Evolutionary conservation across 1,140 invertebrate genomes (phyloP), one percentile per base, ranked within the genome.

Genomic region (Apis mellifera): DNA sequence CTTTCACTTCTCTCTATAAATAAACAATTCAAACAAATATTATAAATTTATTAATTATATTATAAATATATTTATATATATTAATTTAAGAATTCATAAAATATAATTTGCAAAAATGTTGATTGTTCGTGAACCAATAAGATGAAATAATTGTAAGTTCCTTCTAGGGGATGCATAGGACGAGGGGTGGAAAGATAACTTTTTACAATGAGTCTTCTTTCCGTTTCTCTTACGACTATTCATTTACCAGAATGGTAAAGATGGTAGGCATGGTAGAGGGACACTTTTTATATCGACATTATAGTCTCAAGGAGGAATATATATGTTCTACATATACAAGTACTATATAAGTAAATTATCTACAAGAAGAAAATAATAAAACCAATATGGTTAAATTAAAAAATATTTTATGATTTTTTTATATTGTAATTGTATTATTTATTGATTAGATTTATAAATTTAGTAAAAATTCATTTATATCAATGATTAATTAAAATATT

Each of bases 191-290:
- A 77, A 89, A 86, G 78, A 83, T 83, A 73, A 64, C 76, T 89
- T 89, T 89, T 89, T 89, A 78, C 42, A 73, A n/a, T 23, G 26
- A 72, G 73, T 66, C 68, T 86, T 86, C 57, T 74, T 84, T 82
- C 66, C 64, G 23, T 68, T 55, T 62, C 57, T 69, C 54, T 78
- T 76, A 54, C 71, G 73, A 48, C 54, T 26, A 57, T 52, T 77
- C 71, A n/a, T 77, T 68, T 73, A 17, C 74, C 50, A 60, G 19
- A 60, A 83, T 42, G 70, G 69, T 60, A 55, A 83, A 82, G 78
- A 59, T 68, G 55, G 64, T 59, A 74, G 21, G 48, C 54, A 76
- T 68, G 62, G 86, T 72, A 73, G 87, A 78, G 82, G 52, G 57
- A 72, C 52, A 26, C 66, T 89, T 89, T 89, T 89, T 89, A 59